Base-by-base conservation (phyloP, 2,113 vertebrate genomes). In the Malurus alboscapulatus region DNA sequence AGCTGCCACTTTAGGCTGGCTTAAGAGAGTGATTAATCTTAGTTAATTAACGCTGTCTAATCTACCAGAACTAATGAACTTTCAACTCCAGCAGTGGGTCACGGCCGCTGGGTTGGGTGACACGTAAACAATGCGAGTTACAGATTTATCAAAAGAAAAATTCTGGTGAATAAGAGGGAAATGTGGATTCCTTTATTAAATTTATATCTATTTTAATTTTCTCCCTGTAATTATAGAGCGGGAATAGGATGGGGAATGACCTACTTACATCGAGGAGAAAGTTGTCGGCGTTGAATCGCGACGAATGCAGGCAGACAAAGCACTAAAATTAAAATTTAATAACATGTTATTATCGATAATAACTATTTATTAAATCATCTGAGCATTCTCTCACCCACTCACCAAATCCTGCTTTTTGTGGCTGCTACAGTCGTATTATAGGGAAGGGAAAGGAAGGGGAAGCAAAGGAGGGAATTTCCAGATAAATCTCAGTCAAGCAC, bases 51-150 rank as follows among this genome's bases (percentile, higher is more conserved):
- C 77, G n/a, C 57, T 50, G 57, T 38, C 86, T 84, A 92, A 96
- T 95, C 93, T 88, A 88, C 34, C 79, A 79, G 95, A 95, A 94
- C 92, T 94, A 96, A 95, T 62, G 92, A 97, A 92, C 92, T 92
- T 95, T 88, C 90, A 82, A 80, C 59, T 48, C 48, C 50, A 86
- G 76, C 27, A 13, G 65, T 19, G 93, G 72, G 92, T 94, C 77
- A 73, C 24, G 30, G 67, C 80, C 75, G 50, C 68, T 17, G 15
- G 40, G 86, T 62, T 82, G 78, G 81, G 27, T 29, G 91, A 32
- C 74, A 76, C 4, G 4, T 17, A 51, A 84, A 88, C 78, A 58
- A 25, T 6, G 2, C 29, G 21, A 79, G 71, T 11, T 25, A 51
- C 47, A 66, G 74, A 65, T 54, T 53, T 74, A 74, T 74, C 38